These are phyloP conservation scores for Pogona vitticeps DNA, from an alignment of 2,113 vertebrate genomes.

Conservation along the genomic window DNA sequence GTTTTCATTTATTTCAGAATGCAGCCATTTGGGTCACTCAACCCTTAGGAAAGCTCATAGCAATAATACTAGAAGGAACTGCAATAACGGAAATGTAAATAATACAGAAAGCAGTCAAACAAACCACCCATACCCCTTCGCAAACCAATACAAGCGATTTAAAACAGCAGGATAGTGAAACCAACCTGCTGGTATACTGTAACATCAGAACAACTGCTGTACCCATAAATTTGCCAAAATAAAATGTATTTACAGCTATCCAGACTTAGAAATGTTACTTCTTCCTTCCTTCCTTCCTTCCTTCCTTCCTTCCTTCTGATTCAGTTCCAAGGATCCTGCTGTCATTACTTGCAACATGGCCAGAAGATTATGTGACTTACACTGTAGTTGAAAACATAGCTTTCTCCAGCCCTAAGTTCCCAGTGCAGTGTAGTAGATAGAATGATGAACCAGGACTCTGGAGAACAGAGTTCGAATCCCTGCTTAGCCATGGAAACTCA, in stretches of 20 bases:
- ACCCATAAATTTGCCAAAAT: background rate
- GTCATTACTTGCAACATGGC: no score
- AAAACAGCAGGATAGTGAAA: background rate
- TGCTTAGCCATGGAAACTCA: no score
- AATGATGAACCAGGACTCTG: no score
- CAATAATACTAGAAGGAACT: background rate
- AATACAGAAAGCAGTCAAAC: background rate
- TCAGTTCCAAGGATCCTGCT: no score
- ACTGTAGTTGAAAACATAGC: no score
- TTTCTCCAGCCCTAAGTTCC: no score
- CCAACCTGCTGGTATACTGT: background rate
- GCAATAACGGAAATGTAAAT: background rate
- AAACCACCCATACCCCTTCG: background rate
- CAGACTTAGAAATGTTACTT: no score
- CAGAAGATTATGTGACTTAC: no score
- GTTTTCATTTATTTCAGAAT: background rate
- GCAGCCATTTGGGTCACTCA: background rate
- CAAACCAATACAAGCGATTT: background rate
- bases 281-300: no score
- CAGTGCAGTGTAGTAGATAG: no score
- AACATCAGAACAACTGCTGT: background rate
- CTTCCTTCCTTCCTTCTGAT: no score
- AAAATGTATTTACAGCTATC: background rate
- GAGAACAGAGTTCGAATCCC: no score
- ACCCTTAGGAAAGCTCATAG: background rate